Evolutionary conservation across 2,797 vertebrate species (phyloP).

Genomic region (Anolis apletophallus): DNA sequence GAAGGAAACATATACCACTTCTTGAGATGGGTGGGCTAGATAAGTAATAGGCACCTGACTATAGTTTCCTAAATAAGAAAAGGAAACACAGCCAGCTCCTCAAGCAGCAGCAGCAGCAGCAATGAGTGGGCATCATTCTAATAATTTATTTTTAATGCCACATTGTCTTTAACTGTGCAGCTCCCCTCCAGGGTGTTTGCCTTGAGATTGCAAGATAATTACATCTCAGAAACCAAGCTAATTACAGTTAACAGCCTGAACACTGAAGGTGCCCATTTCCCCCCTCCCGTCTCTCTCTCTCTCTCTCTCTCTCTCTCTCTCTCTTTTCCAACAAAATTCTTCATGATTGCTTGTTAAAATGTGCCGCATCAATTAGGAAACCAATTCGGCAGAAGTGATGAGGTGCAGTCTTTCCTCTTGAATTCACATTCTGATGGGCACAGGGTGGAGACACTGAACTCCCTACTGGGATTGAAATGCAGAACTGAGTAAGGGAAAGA

Average conservation of each 20-base stretch:
- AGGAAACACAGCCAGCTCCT: constrained; percentile 67
- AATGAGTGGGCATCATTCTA: constrained; percentile 70
- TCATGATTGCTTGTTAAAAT: constrained; percentile 59
- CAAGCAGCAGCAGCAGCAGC: constrained; percentile 52
- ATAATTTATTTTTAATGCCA: constrained; percentile 85
- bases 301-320: constrained; percentile 19
- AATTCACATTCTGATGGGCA: constrained; percentile 42
- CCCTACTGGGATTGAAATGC: background rate
- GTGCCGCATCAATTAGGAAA: constrained; percentile 52
- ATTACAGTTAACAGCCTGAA: constrained; percentile 87
- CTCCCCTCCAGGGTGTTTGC: constrained; percentile 86
- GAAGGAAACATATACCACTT: accelerated
- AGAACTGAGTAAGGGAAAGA: accelerated
- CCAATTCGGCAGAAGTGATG: constrained; percentile 29
- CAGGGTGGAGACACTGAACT: constrained; percentile 35
- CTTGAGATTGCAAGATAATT: constrained; percentile 86
- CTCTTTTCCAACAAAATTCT: constrained; percentile 60
- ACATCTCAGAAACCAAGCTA: constrained; percentile 85
- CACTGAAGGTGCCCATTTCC: constrained; percentile 70
- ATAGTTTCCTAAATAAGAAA: constrained; percentile 55
- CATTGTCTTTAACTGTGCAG: constrained; percentile 80
- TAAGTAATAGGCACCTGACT: constrained; percentile 57
- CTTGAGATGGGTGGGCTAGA: constrained; percentile 61
- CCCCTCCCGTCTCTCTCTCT: constrained; percentile 18
- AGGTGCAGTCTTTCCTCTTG: constrained; percentile 48